phyloP scores from a whole-genome alignment of 2,888 invertebrate species.

The Aproaerema taeniolella region DNA sequence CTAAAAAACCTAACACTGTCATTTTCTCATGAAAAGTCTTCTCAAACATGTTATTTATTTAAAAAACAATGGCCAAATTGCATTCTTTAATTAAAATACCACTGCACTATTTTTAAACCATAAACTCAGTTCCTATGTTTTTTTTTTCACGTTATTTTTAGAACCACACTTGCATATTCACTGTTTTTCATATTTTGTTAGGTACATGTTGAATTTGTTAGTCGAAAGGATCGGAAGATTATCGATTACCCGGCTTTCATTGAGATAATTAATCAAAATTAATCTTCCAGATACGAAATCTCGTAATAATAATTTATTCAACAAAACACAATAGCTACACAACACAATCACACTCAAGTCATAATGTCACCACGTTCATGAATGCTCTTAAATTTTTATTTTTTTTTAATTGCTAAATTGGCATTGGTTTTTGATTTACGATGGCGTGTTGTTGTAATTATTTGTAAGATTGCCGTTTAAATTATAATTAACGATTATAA shows the following conservation, averaged over 20 bases:
- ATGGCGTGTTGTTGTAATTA: no score
- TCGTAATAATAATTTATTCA: constrained; percentile 6
- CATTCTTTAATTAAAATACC: constrained; percentile 44
- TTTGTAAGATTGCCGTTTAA: constrained; percentile 6
- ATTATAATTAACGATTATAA: constrained; percentile 40
- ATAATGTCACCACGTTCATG: constrained; percentile 9
- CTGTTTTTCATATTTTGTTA: no score
- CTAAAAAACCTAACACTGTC: constrained; percentile 33
- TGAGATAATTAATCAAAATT: constrained; percentile 20
- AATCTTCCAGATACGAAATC: constrained; percentile 9
- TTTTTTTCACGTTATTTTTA: constrained; percentile 48
- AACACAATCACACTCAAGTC: background rate
- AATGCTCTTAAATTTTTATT: constrained; percentile 1
- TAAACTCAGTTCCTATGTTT: constrained; percentile 27
- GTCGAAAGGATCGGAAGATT: no score
- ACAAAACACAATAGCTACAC: background rate
- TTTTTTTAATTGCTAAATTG: constrained; percentile 4
- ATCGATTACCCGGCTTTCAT: constrained; percentile 11
- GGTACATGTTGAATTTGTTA: background rate
- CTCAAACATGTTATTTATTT: constrained; percentile 26
- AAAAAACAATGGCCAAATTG: constrained; percentile 37
- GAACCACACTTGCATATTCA: constrained; percentile 25
- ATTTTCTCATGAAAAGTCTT: constrained; percentile 22
- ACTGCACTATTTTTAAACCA: constrained; percentile 50
- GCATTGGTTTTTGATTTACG: background rate